Evolutionary conservation across 53 echinoderm and acorn worm genomes (phyloP).

Genomic region (Astropecten irregularis): DNA sequence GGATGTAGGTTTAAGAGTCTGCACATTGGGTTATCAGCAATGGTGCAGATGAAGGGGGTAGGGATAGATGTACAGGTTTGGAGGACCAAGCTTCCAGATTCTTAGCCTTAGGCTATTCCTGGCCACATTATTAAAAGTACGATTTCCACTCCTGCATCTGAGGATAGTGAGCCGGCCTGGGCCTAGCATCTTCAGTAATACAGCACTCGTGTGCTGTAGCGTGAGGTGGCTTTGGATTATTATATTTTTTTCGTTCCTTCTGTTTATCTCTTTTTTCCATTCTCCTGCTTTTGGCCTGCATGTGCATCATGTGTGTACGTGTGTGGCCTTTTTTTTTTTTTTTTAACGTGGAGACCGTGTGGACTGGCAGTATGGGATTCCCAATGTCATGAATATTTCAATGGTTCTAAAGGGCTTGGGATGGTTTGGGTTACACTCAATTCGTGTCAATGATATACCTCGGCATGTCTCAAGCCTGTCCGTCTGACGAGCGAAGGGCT

Average conservation of each 20-base stretch:
- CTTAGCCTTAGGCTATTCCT: constrained; percentile 14
- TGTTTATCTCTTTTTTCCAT: too few species aligned
- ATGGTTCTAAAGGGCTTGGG: constrained; percentile 41
- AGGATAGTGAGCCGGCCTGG: too few species aligned
- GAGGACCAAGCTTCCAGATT: neutral
- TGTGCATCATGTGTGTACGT: too few species aligned
- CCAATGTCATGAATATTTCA: constrained; percentile 41
- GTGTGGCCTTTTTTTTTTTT: constrained; percentile 7
- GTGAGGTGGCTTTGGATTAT: too few species aligned
- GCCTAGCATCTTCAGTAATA: neutral
- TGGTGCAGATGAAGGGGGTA: too few species aligned
- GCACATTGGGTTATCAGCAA: too few species aligned
- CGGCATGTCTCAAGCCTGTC: constrained; percentile 33
- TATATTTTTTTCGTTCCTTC: neutral
- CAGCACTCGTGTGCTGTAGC: neutral
- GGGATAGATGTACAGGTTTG: too few species aligned
- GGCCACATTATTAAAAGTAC: constrained; percentile 43
- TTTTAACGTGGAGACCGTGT: neutral
- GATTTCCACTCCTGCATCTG: constrained; percentile 27
- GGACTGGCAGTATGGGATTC: constrained; percentile 8
- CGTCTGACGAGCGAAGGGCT: neutral
- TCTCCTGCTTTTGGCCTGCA: too few species aligned
- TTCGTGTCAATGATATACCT: constrained; percentile 54
- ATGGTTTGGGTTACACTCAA: constrained; percentile 28
- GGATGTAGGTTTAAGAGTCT: too few species aligned